Evolutionary conservation across 2,113 vertebrate species (phyloP).

Genomic region (Actenoides hombroni): DNA sequence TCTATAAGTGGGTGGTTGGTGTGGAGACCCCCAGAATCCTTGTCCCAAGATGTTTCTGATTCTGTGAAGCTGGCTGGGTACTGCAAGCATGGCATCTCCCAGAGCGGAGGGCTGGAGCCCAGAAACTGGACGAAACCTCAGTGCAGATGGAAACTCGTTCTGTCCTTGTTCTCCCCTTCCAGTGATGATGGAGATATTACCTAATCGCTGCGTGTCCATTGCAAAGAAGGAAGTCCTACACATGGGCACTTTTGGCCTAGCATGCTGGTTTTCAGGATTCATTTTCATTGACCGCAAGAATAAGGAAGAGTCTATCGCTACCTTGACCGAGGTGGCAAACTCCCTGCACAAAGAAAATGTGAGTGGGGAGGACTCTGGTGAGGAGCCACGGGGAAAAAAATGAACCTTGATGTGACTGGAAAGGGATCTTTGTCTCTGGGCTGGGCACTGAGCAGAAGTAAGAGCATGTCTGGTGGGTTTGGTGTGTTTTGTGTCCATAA

Average conservation of each 20-base stretch:
- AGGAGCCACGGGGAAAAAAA: neutral
- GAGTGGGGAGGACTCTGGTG: neutral
- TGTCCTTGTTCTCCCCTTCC: neutral
- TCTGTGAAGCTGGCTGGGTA: neutral
- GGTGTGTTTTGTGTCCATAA: neutral
- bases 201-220: slow-evolving; percentile 69
- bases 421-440: neutral
- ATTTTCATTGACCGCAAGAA: slow-evolving; percentile 79
- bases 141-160: neutral
- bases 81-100: neutral
- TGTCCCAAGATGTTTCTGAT: neutral
- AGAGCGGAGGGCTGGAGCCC: neutral
- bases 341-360: slow-evolving; percentile 76
- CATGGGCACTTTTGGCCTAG: slow-evolving; percentile 75
- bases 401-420: neutral
- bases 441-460: neutral
- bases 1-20: neutral
- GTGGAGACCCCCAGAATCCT: neutral
- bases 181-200: slow-evolving; percentile 75
- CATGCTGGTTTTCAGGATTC: slow-evolving; percentile 73
- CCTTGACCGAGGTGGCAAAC: slow-evolving; percentile 73
- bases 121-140: neutral
- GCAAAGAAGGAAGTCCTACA: slow-evolving; percentile 79
- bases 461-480: neutral
- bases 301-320: slow-evolving; percentile 70